Evolutionary conservation across 2,888 invertebrate genomes (phyloP).

Genomic region (Xanthia icteritia): DNA sequence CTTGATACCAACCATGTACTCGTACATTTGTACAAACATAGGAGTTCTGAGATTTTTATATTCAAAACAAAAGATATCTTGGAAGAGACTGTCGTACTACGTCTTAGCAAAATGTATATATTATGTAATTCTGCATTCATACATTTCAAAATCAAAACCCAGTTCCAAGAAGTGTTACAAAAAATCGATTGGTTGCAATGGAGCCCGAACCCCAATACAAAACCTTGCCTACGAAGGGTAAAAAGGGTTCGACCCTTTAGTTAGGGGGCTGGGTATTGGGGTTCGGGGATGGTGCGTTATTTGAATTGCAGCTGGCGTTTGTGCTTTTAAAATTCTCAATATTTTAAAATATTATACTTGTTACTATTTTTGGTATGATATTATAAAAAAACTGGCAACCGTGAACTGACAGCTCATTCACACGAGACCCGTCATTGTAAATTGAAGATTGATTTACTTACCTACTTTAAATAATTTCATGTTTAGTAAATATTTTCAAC

Average conservation of each 20-base stretch:
- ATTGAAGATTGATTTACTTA: too few species aligned
- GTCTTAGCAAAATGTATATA: background rate
- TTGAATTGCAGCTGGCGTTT: slow-evolving; percentile 20
- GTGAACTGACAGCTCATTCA: too few species aligned
- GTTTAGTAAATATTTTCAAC: too few species aligned
- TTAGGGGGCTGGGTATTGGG: slow-evolving; percentile 16
- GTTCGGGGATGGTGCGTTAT: background rate
- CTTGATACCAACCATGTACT: background rate
- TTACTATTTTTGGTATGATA: background rate
- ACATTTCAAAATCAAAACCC: slow-evolving; percentile 11
- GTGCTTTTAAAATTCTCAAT: slow-evolving; percentile 1
- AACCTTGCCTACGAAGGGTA: slow-evolving; percentile 30
- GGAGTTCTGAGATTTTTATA: background rate
- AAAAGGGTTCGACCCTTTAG: slow-evolving; percentile 44
- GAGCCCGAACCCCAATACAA: slow-evolving; percentile 22
- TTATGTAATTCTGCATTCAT: background rate
- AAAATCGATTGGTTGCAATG: slow-evolving; percentile 21
- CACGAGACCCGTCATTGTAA: too few species aligned
- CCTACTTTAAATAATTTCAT: too few species aligned
- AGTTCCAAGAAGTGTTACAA: slow-evolving; percentile 4
- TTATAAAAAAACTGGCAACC: background rate
- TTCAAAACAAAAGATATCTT: slow-evolving; percentile 1
- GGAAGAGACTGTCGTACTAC: background rate
- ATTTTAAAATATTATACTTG: background rate
- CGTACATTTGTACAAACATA: background rate